Evolutionary conservation across 2,113 vertebrate species (phyloP).

Genomic region (Melanostigma gelatinosum): DNA sequence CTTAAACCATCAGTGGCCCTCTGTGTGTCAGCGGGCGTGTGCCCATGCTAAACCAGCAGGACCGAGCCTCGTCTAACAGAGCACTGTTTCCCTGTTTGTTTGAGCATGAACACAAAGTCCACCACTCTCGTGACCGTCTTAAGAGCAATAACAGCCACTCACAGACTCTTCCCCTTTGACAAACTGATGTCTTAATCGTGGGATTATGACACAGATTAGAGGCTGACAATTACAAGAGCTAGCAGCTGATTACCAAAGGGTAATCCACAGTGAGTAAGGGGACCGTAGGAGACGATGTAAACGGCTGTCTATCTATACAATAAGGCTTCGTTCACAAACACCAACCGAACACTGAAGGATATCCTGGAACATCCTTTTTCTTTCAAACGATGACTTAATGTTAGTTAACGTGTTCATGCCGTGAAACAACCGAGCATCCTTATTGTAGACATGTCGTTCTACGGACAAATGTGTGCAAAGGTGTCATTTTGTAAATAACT

Average conservation of each 20-base stretch:
- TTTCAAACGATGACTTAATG: neutral
- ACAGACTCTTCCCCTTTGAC: conserved; percentile 81
- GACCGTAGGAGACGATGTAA: conserved; percentile 11
- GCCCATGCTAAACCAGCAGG: conserved; percentile 42
- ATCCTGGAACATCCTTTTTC: conserved; percentile 30
- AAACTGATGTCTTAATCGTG: conserved; percentile 64
- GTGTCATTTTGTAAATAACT: neutral
- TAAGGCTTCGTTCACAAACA: conserved; percentile 26
- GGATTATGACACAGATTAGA: conserved; percentile 64
- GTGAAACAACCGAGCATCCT: neutral
- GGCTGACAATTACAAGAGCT: conserved; percentile 56
- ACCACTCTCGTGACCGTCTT: conserved; percentile 54
- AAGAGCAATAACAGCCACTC: conserved; percentile 54
- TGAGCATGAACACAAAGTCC: conserved; percentile 49
- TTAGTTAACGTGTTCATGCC: neutral
- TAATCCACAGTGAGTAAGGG: conserved; percentile 37
- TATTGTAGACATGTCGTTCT: neutral
- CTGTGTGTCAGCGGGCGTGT: conserved; percentile 34
- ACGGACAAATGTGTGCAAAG: neutral
- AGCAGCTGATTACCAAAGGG: conserved; percentile 50
- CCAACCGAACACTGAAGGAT: conserved; percentile 18
- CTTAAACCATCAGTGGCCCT: neutral
- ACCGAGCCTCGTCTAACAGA: conserved; percentile 63
- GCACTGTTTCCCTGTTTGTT: conserved; percentile 77
- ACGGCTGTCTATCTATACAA: neutral